Percentiles rank a stretch among this genome's conserved stretches.
Evolutionary conservation across 2,888 invertebrate species (phyloP).

Genomic region (Pyrrhosoma nymphula): DNA sequence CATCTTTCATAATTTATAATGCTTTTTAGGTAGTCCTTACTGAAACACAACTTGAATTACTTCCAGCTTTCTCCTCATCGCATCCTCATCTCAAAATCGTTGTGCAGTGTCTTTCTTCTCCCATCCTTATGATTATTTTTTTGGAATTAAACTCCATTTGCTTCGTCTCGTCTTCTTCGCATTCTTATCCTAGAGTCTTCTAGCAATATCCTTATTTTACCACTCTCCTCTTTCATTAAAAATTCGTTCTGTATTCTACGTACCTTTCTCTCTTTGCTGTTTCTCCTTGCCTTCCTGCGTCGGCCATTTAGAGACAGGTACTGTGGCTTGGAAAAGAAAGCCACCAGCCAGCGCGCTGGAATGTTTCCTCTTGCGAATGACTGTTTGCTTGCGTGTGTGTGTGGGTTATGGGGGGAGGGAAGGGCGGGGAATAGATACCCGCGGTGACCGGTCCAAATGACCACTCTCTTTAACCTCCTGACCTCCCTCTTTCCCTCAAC

Average conservation of each 20-base stretch:
- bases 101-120: too few relatives aligned
- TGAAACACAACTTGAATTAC: background rate
- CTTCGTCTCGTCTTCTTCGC: too few relatives aligned
- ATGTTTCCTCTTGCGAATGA: background rate
- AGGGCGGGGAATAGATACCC: background rate
- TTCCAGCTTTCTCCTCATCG: background rate
- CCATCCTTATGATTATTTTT: too few relatives aligned
- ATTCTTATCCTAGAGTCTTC: background rate
- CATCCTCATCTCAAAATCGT: background rate
- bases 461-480: slow-evolving; percentile 32
- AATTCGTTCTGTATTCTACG: background rate
- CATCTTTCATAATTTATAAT: background rate
- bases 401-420: background rate
- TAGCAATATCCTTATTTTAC: background rate
- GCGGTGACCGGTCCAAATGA: slow-evolving; percentile 37
- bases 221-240: background rate
- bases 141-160: too few relatives aligned
- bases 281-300: background rate
- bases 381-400: background rate
- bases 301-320: background rate
- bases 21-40: background rate
- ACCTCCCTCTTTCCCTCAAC: background rate
- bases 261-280: background rate
- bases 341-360: background rate
- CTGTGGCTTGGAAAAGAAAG: background rate